A percentile compares a stretch with the other conserved stretches of the same genome.
phyloP scores from a whole-genome alignment of 2,797 vertebrate genomes.

The Margarornis squamiger region DNA sequence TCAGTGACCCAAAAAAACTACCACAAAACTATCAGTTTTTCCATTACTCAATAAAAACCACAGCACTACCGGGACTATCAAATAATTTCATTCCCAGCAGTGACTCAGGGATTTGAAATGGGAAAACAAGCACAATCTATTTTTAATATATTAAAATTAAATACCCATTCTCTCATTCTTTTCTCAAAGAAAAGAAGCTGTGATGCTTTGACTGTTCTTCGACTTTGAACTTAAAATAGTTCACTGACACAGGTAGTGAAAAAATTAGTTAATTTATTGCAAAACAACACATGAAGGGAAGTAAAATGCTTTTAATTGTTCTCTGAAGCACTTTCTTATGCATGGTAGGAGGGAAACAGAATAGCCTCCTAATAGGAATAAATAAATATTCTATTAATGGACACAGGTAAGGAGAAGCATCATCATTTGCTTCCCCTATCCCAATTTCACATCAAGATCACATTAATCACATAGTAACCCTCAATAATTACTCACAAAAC shows the following conservation, averaged over 20 bases:
- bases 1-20: not conserved
- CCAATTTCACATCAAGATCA: not conserved
- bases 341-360: not conserved
- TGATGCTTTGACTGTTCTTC: not conserved
- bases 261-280: not conserved
- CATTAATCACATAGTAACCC: not conserved
- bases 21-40: not conserved
- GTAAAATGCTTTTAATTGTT: not conserved
- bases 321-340: not conserved
- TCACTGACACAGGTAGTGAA: not conserved
- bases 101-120: not conserved
- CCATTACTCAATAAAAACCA: not conserved
- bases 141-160: not conserved
- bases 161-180: not conserved
- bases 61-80: not conserved
- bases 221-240: not conserved
- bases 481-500: not conserved
- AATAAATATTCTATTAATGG: not conserved
- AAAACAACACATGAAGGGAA: not conserved
- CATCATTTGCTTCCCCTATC: not conserved
- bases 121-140: not conserved
- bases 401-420: not conserved
- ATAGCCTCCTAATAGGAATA: not conserved
- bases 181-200: not conserved
- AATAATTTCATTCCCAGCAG: not conserved